Conservation (phyloP, 2,888 invertebrate genomes). For the Tridacna crocea region DNA sequence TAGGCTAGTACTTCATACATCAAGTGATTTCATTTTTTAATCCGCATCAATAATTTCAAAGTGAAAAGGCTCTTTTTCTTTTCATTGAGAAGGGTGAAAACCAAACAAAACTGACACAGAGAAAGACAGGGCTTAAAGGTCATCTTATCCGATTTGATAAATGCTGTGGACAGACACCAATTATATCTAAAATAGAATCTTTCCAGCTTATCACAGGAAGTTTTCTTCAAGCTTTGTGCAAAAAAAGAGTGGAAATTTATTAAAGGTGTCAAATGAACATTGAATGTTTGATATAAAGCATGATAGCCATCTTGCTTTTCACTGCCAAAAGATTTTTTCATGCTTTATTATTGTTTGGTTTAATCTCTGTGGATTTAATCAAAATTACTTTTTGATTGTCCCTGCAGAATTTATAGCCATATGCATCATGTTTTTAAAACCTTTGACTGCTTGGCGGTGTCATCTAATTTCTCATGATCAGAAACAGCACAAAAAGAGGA, state of each 20-base stretch:
- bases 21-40: no score
- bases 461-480: neutral
- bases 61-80: no score
- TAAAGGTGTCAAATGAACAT: constrained; percentile 16
- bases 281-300: constrained; percentile 6
- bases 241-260: constrained; percentile 4
- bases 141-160: constrained; percentile 25
- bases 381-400: constrained; percentile 9
- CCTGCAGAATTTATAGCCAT: neutral
- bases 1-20: no score
- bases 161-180: constrained; percentile 1
- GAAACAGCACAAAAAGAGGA: no score
- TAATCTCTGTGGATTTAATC: neutral
- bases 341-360: neutral
- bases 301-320: constrained; percentile 13
- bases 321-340: constrained; percentile 7
- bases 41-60: no score
- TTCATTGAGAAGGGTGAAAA: no score
- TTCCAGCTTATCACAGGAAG: constrained; percentile 2
- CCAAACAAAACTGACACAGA: no score
- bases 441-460: neutral
- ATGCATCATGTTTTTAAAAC: neutral
- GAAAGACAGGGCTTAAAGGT: neutral
- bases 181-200: constrained; percentile 26
- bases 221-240: constrained; percentile 3